These are phyloP conservation scores for Machaerirhynchus nigripectus DNA, from an alignment of 2,113 vertebrate species.

Conservation along the genomic window DNA sequence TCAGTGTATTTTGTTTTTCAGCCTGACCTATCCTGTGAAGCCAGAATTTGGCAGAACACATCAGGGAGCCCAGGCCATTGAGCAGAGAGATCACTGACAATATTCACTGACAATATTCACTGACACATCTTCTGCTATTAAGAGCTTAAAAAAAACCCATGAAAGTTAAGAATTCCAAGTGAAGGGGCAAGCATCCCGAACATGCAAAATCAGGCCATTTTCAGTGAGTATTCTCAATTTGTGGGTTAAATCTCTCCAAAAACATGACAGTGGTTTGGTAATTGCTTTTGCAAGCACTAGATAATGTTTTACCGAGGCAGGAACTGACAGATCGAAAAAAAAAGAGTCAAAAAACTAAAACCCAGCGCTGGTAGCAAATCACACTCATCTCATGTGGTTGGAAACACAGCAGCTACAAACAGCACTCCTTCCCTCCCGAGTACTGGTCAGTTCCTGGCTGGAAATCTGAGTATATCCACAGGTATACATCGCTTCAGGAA, in stretches of 20 bases:
- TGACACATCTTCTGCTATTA: not conserved
- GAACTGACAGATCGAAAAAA: not conserved
- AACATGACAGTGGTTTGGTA: accelerated
- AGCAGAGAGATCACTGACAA: not conserved
- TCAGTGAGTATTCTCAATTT: not conserved
- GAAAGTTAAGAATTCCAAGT: not conserved
- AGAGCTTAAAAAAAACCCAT: not conserved
- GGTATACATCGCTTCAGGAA: not conserved
- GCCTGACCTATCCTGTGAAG: not conserved
- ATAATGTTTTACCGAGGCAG: not conserved
- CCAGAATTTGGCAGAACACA: not conserved
- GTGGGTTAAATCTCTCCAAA: not conserved
- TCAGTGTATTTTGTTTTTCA: not conserved
- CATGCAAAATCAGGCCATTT: not conserved
- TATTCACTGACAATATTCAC: not conserved
- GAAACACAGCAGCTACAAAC: not conserved
- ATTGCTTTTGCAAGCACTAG: not conserved
- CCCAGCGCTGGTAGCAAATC: not conserved
- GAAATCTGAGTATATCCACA: not conserved
- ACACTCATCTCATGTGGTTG: accelerated
- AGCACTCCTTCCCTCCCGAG: not conserved
- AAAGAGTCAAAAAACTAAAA: not conserved
- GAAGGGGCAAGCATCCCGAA: not conserved
- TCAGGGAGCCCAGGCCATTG: not conserved
- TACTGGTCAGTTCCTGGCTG: not conserved